Evolutionary conservation across 2,113 vertebrate species (phyloP).

Genomic region (Varanus salvator): DNA sequence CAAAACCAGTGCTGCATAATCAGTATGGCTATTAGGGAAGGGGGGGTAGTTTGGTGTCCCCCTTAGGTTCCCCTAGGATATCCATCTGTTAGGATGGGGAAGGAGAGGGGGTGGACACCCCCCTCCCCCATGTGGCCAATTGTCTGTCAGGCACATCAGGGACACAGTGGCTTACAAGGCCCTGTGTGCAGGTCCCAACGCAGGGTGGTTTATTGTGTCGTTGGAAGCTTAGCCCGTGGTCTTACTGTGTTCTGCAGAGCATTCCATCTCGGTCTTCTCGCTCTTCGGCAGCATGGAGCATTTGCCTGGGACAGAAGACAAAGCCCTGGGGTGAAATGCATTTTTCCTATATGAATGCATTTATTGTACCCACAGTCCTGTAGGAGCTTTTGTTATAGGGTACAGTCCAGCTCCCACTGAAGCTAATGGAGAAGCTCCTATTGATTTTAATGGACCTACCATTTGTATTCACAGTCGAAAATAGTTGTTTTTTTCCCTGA

Average conservation of each 20-base stretch:
- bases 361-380: not conserved
- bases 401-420: not conserved
- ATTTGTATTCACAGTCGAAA: constrained; percentile 6
- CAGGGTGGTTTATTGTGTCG: too few species aligned
- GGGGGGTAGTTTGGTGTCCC: too few species aligned
- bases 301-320: not conserved
- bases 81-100: too few species aligned
- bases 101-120: too few species aligned
- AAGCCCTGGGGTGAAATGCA: not conserved
- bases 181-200: too few species aligned
- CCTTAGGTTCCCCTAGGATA: too few species aligned
- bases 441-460: not conserved
- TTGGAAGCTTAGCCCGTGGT: too few species aligned
- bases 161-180: too few species aligned
- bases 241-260: not conserved
- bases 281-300: not conserved
- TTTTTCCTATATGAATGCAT: not conserved
- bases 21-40: too few species aligned
- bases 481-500: not conserved
- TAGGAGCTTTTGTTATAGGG: not conserved
- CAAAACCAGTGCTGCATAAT: too few species aligned
- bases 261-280: not conserved
- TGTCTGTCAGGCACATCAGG: too few species aligned
- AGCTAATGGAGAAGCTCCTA: constrained; percentile 1
- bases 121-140: too few species aligned